These are phyloP conservation scores for Podarcis muralis DNA, from an alignment of 2,113 vertebrate genomes.

Conservation along the genomic window DNA sequence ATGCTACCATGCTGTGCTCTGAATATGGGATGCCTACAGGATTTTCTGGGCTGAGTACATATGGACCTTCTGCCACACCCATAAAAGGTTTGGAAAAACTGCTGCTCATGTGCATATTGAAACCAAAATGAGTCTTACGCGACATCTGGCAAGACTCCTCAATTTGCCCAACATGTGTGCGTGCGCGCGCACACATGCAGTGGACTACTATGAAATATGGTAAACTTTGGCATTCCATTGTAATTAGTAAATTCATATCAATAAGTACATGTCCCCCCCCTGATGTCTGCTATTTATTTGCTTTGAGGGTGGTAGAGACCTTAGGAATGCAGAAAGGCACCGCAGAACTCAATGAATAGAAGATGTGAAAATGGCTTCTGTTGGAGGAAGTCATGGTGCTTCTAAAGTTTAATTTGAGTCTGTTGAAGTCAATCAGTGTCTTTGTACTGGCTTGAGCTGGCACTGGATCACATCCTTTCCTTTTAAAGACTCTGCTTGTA, in stretches of 20 bases:
- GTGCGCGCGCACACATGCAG: not conserved
- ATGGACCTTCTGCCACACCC: too few species aligned
- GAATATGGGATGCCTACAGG: too few species aligned
- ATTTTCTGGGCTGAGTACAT: too few species aligned
- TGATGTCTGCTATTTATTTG: conserved; percentile 4
- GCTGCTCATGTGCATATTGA: too few species aligned
- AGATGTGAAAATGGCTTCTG: conserved; percentile 11
- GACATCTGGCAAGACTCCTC: too few species aligned
- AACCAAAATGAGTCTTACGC: too few species aligned
- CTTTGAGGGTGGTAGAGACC: conserved; percentile 44
- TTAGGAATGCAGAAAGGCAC: conserved; percentile 37
- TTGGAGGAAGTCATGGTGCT: not conserved
- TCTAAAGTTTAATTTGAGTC: not conserved
- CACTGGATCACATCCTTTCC: not conserved
- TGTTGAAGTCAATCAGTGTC: conserved; percentile 1
- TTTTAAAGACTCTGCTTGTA: conserved; percentile 12
- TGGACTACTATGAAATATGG: not conserved
- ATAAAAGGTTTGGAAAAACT: too few species aligned
- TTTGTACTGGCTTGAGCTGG: conserved; percentile 11
- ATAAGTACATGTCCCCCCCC: not conserved
- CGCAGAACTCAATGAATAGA: not conserved
- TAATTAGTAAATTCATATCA: conserved; percentile 42
- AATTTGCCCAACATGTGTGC: too few species aligned
- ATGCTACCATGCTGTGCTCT: too few species aligned
- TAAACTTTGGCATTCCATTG: conserved; percentile 25